A percentile compares a stretch with the other conserved stretches of the same genome.
These are phyloP conservation scores for Osmoderma eremita DNA, from an alignment of 2,888 invertebrate genomes.

Conservation along the genomic window DNA sequence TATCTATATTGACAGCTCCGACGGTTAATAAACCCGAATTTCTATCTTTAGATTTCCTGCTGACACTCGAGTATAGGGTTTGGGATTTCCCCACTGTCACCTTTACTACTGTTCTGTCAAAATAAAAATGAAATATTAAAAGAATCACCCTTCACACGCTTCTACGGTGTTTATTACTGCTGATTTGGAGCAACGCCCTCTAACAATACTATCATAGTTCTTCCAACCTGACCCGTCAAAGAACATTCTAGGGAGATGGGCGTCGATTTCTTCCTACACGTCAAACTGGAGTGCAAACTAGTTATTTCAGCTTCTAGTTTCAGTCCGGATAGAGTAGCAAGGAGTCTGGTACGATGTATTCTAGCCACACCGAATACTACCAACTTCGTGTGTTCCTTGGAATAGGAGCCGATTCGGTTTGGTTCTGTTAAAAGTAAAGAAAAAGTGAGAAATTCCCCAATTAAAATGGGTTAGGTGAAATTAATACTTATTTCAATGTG, in stretches of 20 bases:
- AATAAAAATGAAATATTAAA: constrained; percentile 31
- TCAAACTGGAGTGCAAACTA: constrained; percentile 89
- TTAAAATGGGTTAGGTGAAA: background rate
- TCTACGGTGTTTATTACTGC: constrained; percentile 71
- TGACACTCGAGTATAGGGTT: constrained; percentile 88
- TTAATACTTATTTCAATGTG: constrained; percentile 41
- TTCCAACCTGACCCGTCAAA: constrained; percentile 88
- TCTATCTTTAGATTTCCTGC: constrained; percentile 78
- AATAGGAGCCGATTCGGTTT: constrained; percentile 53
- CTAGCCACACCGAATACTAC: constrained; percentile 86
- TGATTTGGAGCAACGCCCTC: constrained; percentile 92
- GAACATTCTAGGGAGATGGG: constrained; percentile 80
- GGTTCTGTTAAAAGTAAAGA: no score
- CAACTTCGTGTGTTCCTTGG: constrained; percentile 76
- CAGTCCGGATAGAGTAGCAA: constrained; percentile 91
- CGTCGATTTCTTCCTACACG: constrained; percentile 86
- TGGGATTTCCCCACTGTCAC: constrained; percentile 93
- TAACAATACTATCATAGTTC: constrained; percentile 90
- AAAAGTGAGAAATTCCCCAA: no score
- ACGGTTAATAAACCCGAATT: constrained; percentile 85
- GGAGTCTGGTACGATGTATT: constrained; percentile 84
- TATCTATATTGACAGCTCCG: constrained; percentile 91
- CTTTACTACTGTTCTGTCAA: constrained; percentile 86
- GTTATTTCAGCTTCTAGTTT: constrained; percentile 95
- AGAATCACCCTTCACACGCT: no score